A percentile compares a stretch with the other conserved stretches of the same genome.
Conservation (phyloP, 2,113 vertebrate genomes). For the Mandrillus leucophaeus region DNA sequence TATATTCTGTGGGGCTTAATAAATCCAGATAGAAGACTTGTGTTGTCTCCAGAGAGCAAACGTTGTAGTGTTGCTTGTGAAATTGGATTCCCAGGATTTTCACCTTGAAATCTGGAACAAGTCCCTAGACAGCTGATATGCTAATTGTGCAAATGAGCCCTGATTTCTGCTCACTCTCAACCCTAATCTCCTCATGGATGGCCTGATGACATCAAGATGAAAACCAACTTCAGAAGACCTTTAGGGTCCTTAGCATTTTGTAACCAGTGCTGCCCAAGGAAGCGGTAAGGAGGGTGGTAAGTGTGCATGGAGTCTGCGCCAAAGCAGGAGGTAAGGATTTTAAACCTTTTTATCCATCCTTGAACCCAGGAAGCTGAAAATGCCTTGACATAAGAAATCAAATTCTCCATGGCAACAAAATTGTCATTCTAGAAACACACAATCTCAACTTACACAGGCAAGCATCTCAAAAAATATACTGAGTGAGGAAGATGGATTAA, state of each 20-base stretch:
- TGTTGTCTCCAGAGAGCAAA: neutral
- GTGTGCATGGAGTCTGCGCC: neutral
- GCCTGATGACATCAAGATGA: neutral
- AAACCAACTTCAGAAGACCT: neutral
- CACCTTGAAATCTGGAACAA: neutral
- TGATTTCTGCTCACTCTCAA: neutral
- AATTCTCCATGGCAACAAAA: slow-evolving; percentile 79
- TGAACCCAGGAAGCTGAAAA: neutral
- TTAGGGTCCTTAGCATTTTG: neutral
- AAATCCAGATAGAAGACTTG: neutral
- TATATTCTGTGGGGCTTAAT: neutral
- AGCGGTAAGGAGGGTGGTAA: no score
- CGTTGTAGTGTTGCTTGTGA: neutral
- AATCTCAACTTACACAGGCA: slow-evolving; percentile 38
- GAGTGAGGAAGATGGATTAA: neutral
- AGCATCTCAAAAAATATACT: slow-evolving; percentile 16
- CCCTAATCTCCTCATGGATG: neutral
- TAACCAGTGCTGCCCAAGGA: neutral
- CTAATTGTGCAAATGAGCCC: neutral
- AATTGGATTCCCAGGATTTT: neutral
- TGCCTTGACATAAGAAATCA: neutral
- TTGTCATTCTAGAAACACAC: slow-evolving; percentile 53
- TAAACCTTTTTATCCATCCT: neutral
- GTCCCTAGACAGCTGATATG: neutral
- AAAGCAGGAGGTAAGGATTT: neutral